Base-by-base conservation (phyloP, 2,888 invertebrate species). In the Actias luna region DNA sequence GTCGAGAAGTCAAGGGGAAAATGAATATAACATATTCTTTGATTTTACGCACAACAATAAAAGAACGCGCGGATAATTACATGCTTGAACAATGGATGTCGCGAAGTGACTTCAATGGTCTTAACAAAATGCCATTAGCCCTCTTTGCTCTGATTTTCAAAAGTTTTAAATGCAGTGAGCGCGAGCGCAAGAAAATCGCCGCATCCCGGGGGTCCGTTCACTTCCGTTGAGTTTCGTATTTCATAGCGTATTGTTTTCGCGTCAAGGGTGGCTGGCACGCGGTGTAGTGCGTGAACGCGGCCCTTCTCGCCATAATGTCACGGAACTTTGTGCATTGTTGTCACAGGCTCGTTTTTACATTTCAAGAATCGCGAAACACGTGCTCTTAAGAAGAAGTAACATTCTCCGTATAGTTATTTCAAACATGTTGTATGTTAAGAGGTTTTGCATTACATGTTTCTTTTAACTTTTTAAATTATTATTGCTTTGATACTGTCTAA, bases 211-310 rank as follows among this genome's bases (percentile, higher is more conserved):
- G 92, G 89, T 88, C 85, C 84, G 80, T 74, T 83, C 81, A 86
- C 89, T 92, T 92, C 92, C 91, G 92, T 83, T 91, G 73, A 83
- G 92, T 89, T 83, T 92, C 87, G 75, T 68, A 78, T 92, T 92
- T 80, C 92, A 76, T 77, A 69, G 73, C 65, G 78, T 72, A 84
- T 90, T 89, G 89, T 90, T 83, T 85, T 78, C 70, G 76, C 83
- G 69, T 76, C 83, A 82, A 83, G 86, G 88, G 87, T 80, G 88
- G 80, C 73, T 77, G 76, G 76, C 74, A 71, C 74, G 69, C 74
- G 72, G 74, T 71, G 69, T 67, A 67, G 39, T 52, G 65, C 63
- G 29, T 36, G 63, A 58, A 65, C 62, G 63, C 71, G 59, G 60
- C 63, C 65, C 58, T 58, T 67, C 46, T 60, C 62, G 63, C 65